Evolutionary conservation across 2,888 invertebrate species (phyloP).

Genomic region (Plemyria rubiginata): DNA sequence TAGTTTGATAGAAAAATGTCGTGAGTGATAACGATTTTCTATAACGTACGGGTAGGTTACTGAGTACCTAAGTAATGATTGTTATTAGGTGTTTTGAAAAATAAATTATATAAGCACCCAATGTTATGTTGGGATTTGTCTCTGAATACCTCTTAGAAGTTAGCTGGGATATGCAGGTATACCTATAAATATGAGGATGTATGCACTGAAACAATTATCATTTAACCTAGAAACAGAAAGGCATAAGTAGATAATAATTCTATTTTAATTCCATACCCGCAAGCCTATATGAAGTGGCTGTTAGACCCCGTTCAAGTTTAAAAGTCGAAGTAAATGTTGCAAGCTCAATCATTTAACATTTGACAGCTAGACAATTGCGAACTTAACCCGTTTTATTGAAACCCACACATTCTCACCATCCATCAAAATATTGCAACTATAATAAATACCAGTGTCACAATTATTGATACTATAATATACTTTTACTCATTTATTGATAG

Average conservation of each 20-base stretch:
- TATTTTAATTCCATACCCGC: background rate
- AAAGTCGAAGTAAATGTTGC: slow-evolving; percentile 10
- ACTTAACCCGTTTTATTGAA: slow-evolving; percentile 27
- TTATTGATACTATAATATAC: background rate
- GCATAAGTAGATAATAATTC: background rate
- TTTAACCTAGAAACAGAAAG: background rate
- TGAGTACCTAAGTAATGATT: slow-evolving; percentile 19
- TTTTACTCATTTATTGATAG: background rate
- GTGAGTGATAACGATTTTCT: slow-evolving; percentile 58
- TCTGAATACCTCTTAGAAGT: background rate
- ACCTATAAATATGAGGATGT: background rate
- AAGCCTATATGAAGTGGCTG: background rate
- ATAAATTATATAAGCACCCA: too few species aligned
- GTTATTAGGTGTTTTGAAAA: background rate
- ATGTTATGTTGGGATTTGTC: background rate
- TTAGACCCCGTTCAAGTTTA: slow-evolving; percentile 4
- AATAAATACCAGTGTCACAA: slow-evolving; percentile 20
- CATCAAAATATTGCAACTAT: slow-evolving; percentile 21
- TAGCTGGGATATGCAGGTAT: background rate
- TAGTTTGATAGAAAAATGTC: slow-evolving; percentile 66
- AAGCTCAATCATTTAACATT: slow-evolving; percentile 36
- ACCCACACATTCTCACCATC: slow-evolving; percentile 24
- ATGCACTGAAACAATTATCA: background rate
- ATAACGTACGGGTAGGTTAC: slow-evolving; percentile 36
- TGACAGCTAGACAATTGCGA: slow-evolving; percentile 34